Percentiles rank a stretch among this genome's conserved stretches.
phyloP scores from a whole-genome alignment of 1,140 invertebrate species.

The Eupeodes corollae region DNA sequence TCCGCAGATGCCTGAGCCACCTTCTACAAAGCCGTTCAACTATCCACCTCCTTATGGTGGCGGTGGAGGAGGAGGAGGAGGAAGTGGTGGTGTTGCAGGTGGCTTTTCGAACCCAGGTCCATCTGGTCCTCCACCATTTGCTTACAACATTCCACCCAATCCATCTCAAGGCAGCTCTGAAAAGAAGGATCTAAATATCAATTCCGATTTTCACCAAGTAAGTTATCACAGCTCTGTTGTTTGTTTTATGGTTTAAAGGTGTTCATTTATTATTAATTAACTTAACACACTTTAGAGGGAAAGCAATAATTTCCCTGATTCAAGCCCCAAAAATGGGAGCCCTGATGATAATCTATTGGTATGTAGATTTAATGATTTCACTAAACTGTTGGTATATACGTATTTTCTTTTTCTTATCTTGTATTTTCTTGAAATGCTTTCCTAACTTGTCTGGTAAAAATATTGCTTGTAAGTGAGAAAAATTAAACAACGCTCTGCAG shows the following conservation, averaged over 20 bases:
- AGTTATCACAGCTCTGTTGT: constrained; percentile 12
- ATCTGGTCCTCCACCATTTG: constrained; percentile 46
- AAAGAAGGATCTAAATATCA: constrained; percentile 42
- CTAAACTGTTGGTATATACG: too few species aligned
- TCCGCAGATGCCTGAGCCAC: constrained; percentile 40
- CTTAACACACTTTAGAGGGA: constrained; percentile 35
- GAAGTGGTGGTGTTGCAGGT: constrained; percentile 9
- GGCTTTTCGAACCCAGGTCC: constrained; percentile 10
- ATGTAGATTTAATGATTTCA: constrained; percentile 13
- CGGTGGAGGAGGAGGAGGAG: constrained; percentile 8
- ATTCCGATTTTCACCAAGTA: constrained; percentile 48
- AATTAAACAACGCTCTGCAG: too few species aligned
- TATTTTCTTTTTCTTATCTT: too few species aligned
- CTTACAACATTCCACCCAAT: constrained; percentile 59
- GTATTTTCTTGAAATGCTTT: too few species aligned
- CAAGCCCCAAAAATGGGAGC: constrained; percentile 38
- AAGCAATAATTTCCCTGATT: constrained; percentile 42
- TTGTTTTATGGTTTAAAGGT: constrained; percentile 9
- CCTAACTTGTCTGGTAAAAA: too few species aligned
- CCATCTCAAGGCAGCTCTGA: constrained; percentile 17
- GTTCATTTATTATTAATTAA: constrained; percentile 19
- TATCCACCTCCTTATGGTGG: constrained; percentile 25
- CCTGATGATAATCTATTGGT: constrained; percentile 46
- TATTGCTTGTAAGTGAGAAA: too few species aligned
- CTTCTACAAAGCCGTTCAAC: constrained; percentile 32